These are phyloP conservation scores for Drosophila sucinea DNA, from an alignment of 1,140 invertebrate genomes.

Conservation along the genomic window DNA sequence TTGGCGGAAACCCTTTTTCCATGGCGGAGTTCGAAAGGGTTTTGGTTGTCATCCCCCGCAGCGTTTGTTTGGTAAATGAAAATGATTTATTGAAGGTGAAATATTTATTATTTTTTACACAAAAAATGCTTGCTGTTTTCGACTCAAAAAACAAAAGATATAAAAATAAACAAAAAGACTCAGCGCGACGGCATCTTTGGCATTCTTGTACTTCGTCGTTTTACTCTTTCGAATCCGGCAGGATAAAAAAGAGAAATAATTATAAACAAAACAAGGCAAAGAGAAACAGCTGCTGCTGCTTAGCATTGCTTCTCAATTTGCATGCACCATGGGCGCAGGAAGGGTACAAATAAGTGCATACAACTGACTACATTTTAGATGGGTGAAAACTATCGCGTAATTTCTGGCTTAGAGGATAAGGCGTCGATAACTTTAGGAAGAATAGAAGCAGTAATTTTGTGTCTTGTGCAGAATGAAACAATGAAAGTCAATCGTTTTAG, in stretches of 20 bases:
- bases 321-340: constrained; percentile 3
- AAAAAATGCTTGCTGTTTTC: constrained; percentile 42
- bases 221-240: constrained; percentile 25
- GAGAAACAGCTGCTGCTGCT: constrained; percentile 40
- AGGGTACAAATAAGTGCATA: background rate
- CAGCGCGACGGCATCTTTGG: constrained; percentile 67
- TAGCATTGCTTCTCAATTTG: background rate
- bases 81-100: constrained; percentile 83
- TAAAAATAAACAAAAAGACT: constrained; percentile 55
- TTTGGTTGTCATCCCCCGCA: constrained; percentile 37
- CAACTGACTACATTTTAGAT: background rate
- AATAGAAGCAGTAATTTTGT: no score
- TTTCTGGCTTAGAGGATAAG: no score
- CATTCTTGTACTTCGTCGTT: constrained; percentile 57
- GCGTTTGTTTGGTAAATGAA: constrained; percentile 48
- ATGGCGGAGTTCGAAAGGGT: constrained; percentile 32
- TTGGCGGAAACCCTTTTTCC: constrained; percentile 33
- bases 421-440: no score
- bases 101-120: constrained; percentile 82
- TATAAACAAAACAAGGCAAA: constrained; percentile 69
- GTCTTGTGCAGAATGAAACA: no score
- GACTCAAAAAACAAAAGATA: constrained; percentile 23
- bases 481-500: no score
- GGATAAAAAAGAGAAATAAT: constrained; percentile 69
- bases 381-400: no score